phyloP scores from a whole-genome alignment of 1,140 invertebrate genomes.

The Drosophila saltans region DNA sequence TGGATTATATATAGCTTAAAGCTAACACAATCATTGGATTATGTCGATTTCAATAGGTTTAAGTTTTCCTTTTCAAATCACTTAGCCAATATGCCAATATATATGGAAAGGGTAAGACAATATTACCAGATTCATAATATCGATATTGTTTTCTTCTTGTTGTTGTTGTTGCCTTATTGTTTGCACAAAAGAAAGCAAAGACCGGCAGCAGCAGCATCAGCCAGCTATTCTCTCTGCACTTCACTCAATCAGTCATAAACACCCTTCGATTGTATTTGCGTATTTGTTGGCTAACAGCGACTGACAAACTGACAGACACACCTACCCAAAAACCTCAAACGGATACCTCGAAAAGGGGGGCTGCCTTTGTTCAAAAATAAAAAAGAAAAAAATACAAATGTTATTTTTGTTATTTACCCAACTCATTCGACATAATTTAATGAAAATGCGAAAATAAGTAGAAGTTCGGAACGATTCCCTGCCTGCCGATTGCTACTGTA shows the following conservation, averaged over 20 bases:
- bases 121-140: background rate
- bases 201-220: background rate
- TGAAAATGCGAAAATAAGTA: constrained; percentile 23
- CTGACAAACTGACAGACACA: constrained; percentile 11
- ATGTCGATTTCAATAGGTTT: too few species aligned
- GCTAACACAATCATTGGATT: too few species aligned
- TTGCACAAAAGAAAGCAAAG: constrained; percentile 21
- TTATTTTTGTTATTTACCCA: constrained; percentile 18
- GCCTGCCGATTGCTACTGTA: constrained; percentile 2
- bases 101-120: background rate
- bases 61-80: too few species aligned
- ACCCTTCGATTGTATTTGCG: constrained; percentile 18
- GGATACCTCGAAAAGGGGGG: constrained; percentile 7
- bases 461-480: constrained; percentile 8
- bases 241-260: constrained; percentile 4
- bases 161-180: background rate
- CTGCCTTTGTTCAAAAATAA: constrained; percentile 13
- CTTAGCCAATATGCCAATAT: background rate
- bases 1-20: too few species aligned
- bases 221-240: background rate
- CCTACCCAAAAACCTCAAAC: constrained; percentile 16
- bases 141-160: background rate
- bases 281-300: constrained; percentile 13
- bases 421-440: constrained; percentile 25
- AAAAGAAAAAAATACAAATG: background rate